These are phyloP conservation scores for Triplophysa dalaica DNA, from an alignment of 2,113 vertebrate species.

Conservation along the genomic window DNA sequence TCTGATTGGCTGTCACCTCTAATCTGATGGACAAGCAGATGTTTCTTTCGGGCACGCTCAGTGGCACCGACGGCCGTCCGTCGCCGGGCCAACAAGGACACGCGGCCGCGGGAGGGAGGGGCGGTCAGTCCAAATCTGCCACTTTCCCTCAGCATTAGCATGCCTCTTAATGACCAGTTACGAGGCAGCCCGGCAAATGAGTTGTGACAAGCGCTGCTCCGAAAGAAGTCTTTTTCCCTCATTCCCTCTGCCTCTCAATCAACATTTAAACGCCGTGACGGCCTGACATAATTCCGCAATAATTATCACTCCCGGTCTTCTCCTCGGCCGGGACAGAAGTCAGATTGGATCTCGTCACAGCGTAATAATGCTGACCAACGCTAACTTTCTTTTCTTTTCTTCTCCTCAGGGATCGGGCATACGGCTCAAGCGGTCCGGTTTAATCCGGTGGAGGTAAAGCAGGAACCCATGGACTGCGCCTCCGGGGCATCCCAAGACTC, in stretches of 20 bases:
- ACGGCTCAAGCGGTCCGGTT: slow-evolving; percentile 75
- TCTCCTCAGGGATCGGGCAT: slow-evolving; percentile 85
- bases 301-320: slow-evolving; percentile 97
- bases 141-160: slow-evolving; percentile 97
- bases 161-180: slow-evolving; percentile 96
- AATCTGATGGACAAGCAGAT: slow-evolving; percentile 79
- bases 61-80: slow-evolving; percentile 68
- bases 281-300: slow-evolving; percentile 97
- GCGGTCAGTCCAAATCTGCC: slow-evolving; percentile 87
- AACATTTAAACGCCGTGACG: slow-evolving; percentile 89
- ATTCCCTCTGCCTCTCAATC: slow-evolving; percentile 83
- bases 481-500: slow-evolving; percentile 76
- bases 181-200: slow-evolving; percentile 92
- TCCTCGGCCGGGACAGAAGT: slow-evolving; percentile 84
- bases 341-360: slow-evolving; percentile 87
- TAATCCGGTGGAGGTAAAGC: slow-evolving; percentile 85
- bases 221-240: slow-evolving; percentile 86
- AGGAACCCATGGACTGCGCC: slow-evolving; percentile 77
- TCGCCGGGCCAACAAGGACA: slow-evolving; percentile 84
- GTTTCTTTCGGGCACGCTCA: slow-evolving; percentile 85
- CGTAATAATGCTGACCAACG: slow-evolving; percentile 88
- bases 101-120: slow-evolving; percentile 70
- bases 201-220: slow-evolving; percentile 93
- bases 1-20: slow-evolving; percentile 87
- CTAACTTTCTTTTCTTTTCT: slow-evolving; percentile 73